Conservation (phyloP, 2,888 invertebrate genomes). For the Polydrusus cervinus region DNA sequence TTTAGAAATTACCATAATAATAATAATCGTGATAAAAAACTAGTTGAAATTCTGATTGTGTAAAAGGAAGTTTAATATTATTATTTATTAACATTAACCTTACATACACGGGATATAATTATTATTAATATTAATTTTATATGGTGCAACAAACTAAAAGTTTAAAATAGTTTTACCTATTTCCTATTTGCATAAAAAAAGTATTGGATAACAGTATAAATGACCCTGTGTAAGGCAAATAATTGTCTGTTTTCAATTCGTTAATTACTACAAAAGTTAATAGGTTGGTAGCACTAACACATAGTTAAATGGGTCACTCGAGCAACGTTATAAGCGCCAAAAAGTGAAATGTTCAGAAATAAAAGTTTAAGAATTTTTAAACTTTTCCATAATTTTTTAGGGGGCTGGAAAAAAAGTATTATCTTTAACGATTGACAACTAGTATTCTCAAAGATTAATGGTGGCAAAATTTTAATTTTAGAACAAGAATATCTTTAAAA, state of each 20-base stretch:
- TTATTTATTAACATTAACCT: slow-evolving; percentile 7
- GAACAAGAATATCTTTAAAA: no score
- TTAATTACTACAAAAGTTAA: neutral
- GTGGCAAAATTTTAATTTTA: no score
- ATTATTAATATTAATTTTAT: slow-evolving; percentile 4
- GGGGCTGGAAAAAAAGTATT: no score
- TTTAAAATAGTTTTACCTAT: neutral
- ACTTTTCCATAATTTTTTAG: no score
- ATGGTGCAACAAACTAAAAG: slow-evolving; percentile 8
- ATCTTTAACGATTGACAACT: no score
- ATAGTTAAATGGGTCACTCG: no score
- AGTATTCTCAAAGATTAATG: no score
- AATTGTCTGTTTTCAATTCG: neutral
- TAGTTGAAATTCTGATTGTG: neutral
- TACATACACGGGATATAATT: neutral
- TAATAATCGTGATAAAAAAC: neutral
- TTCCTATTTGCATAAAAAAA: neutral
- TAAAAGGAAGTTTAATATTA: slow-evolving; percentile 2
- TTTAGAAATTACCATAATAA: neutral
- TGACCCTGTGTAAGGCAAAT: slow-evolving; percentile 1
- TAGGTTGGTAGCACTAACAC: neutral
- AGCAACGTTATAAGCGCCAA: no score
- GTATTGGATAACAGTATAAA: neutral
- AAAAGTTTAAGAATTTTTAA: no score
- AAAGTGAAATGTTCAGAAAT: no score